Percentiles rank a stretch among this genome's conserved stretches.
Evolutionary conservation across 2,113 vertebrate species (phyloP).

Genomic region (Nymphicus hollandicus): DNA sequence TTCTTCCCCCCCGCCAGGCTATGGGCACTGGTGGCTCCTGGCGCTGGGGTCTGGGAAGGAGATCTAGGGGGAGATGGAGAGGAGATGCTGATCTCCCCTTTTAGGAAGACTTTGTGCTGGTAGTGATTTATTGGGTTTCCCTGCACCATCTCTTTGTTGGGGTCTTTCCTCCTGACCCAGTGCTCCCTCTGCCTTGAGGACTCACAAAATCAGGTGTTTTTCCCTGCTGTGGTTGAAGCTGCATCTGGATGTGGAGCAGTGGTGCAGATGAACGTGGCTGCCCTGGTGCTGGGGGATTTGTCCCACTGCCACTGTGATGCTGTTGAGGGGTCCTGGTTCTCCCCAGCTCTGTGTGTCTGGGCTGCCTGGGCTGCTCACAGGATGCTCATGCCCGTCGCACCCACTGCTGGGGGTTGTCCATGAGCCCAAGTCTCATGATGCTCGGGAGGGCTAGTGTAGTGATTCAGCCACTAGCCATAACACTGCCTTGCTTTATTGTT

Average conservation of each 20-base stretch:
- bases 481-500: neutral
- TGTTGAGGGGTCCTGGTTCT: accelerated
- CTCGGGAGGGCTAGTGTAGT: neutral
- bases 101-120: neutral
- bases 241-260: neutral
- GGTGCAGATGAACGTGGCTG: neutral
- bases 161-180: neutral
- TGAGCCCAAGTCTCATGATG: neutral
- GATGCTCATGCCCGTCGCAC: neutral
- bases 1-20: neutral
- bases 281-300: neutral
- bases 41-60: neutral
- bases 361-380: neutral
- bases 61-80: neutral
- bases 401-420: neutral
- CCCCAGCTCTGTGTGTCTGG: neutral
- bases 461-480: neutral
- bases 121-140: neutral
- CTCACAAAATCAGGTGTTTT: constrained; percentile 18
- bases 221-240: constrained; percentile 51
- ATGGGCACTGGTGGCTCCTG: neutral
- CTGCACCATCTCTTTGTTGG: neutral
- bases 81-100: neutral
- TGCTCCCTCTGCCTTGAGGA: constrained; percentile 73
- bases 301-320: neutral